Evolutionary conservation across 2,797 vertebrate genomes (phyloP).

Genomic region (Myotis findleyi): DNA sequence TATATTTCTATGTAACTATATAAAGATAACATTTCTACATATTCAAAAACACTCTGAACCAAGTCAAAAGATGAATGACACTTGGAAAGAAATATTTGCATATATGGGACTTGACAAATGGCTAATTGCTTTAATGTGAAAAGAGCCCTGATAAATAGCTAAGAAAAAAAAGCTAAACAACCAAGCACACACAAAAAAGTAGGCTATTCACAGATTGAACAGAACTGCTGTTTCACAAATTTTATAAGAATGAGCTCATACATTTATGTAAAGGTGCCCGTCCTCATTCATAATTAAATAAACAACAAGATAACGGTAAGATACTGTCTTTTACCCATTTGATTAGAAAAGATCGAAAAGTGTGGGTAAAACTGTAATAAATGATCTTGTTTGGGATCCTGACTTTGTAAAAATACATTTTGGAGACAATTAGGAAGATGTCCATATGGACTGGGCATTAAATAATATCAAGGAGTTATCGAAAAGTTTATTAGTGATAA

Average conservation of each 20-base stretch:
- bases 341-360: constrained; percentile 19
- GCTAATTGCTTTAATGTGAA: neutral
- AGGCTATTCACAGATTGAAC: neutral
- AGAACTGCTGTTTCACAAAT: neutral
- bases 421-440: neutral
- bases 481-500: neutral
- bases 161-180: neutral
- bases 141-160: neutral
- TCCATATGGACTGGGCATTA: neutral
- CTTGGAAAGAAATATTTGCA: constrained; percentile 16
- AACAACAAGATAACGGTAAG: neutral
- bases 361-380: neutral
- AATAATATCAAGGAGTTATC: neutral
- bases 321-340: neutral
- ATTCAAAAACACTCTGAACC: neutral
- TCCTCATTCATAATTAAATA: neutral
- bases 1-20: neutral
- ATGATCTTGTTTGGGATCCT: neutral
- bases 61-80: neutral
- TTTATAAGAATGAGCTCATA: neutral
- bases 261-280: neutral
- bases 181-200: neutral
- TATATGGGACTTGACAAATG: neutral
- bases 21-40: neutral
- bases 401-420: neutral